Base-by-base conservation (phyloP, 1,140 invertebrate species). In the Rhizoglyphus robini region DNA sequence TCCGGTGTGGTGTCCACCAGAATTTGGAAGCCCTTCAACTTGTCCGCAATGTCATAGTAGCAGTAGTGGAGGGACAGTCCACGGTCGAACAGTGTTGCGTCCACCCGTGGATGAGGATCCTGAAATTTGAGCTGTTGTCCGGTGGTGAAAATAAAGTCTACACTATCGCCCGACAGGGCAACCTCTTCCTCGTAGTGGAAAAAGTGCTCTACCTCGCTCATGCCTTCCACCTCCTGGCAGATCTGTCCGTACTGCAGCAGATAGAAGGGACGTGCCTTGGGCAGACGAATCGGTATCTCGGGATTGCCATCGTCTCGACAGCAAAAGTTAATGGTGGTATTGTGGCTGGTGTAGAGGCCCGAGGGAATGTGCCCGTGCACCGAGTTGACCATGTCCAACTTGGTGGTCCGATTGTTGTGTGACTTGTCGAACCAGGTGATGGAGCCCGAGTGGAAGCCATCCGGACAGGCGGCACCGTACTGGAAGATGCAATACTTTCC, bases 401-500 rank as follows among this genome's bases (percentile, higher is more conserved):
- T 20, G 32, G 63, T 18, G 20, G 63, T 65, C 1, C 18, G 8
- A 30, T 68, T 70, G 29, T 69, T 69, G 2, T 29, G 27, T 8
- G 15, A 29, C 13, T 65, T 65, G 29, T 72, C 70, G n/a, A 57
- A 66, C 72, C 71, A 73, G 1, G 59, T 65, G 13, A 73, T 73
- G 34, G 65, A 69, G 11, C 72, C 72, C 2, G 54, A 68, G 27
- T 65, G n/a, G 41, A 73, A 73, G 29, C 67, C 67, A n/a, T 38
- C 46, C 3, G 73, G 73, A 63, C 73, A 73, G n/a, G 30, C 5
- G 29, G 48, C 59, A 4, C 71, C 71, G 30, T 69, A 69, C 48
- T 72, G 72, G 38, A 69, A 71, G 25, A 73, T 73, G 46, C 73
- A 73, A 38, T 73, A 73, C 49, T 72, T 69, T 1, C 73, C 73